A percentile compares a stretch with the other conserved stretches of the same genome.
phyloP scores from a whole-genome alignment of 64 coral and sea anemone species.

The Trachythela sp. region DNA sequence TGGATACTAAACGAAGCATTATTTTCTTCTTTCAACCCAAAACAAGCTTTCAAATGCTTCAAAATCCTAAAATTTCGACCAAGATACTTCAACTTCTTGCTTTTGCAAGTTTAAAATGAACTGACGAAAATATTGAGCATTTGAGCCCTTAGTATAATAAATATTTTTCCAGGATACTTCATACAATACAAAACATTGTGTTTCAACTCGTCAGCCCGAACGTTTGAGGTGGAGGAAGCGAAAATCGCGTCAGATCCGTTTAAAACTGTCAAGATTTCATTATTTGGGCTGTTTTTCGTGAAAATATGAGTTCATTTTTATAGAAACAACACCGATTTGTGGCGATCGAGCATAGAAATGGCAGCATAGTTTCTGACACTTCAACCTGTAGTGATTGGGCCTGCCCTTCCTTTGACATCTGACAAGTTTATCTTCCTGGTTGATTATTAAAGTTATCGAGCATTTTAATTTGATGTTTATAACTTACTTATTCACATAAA shows the following conservation, averaged over 20 bases:
- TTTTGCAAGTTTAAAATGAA: background rate
- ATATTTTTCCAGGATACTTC: too few species aligned
- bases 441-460: too few species aligned
- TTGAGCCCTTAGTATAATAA: background rate
- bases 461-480: too few species aligned
- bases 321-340: background rate
- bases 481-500: too few species aligned
- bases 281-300: background rate
- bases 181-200: too few species aligned
- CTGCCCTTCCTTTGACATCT: background rate
- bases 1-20: slow-evolving; percentile 2
- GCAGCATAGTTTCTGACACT: background rate
- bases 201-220: too few species aligned
- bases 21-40: background rate
- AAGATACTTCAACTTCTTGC: background rate
- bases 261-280: background rate
- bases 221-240: background rate
- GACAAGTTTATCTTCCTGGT: background rate
- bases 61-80: background rate
- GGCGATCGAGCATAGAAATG: background rate
- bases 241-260: background rate
- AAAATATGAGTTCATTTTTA: background rate
- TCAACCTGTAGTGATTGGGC: background rate
- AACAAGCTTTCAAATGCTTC: background rate
- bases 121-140: background rate